Conservation (phyloP, 2,797 vertebrate genomes). For the Enteromius anoplus region DNA sequence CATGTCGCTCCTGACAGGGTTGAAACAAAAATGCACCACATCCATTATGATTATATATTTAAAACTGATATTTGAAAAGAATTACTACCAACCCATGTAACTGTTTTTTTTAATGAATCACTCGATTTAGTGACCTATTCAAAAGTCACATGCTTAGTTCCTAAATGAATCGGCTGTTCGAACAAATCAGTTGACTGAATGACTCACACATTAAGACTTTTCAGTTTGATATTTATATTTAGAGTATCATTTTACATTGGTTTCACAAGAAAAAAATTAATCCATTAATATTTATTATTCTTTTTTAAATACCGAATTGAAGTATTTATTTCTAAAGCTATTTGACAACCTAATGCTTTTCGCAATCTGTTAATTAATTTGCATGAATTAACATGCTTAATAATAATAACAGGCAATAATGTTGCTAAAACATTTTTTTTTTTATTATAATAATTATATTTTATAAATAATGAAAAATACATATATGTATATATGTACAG, state of each 20-base stretch:
- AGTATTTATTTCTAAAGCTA: not conserved
- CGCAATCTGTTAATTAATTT: not conserved
- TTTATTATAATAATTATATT: not conserved
- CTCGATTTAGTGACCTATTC: not conserved
- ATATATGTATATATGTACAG: not conserved
- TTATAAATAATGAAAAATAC: not conserved
- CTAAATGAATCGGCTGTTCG: not conserved
- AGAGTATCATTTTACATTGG: not conserved
- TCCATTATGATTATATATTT: not conserved
- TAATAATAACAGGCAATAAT: not conserved
- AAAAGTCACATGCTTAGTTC: not conserved
- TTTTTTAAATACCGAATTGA: not conserved
- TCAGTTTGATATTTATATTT: not conserved
- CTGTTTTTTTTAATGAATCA: not conserved
- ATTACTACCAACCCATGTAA: not conserved
- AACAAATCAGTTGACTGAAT: not conserved
- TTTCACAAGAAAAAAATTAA: not conserved
- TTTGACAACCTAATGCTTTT: not conserved
- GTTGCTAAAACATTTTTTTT: too few species aligned
- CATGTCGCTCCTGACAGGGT: slow-evolving; percentile 86
- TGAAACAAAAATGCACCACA: slow-evolving; percentile 28
- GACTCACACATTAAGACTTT: not conserved
- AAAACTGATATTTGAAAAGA: not conserved
- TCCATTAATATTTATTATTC: not conserved
- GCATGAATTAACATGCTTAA: not conserved